Base-by-base conservation (phyloP, 2,888 invertebrate species). In the Macrophya annulata region DNA sequence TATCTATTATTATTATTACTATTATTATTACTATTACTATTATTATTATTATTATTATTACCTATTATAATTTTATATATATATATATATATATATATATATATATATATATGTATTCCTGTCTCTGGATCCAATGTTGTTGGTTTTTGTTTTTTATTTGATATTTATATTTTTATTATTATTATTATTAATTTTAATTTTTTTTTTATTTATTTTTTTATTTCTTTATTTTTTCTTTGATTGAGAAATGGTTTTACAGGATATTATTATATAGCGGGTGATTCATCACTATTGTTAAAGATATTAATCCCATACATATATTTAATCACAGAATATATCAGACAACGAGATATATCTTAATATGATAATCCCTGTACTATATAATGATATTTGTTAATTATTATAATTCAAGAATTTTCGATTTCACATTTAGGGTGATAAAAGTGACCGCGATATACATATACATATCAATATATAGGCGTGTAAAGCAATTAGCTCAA, bases 361-460 rank as follows among this genome's bases (percentile, higher is more conserved):
- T 83, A 48, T 51, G 83, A 83, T 68, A 71, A 83, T 83, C 83
- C 83, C 83, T 83, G 83, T 83, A 83, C 83, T 83, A 45, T 68
- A 62, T 81, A 10, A 81, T 81, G 40, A 81, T 81, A 81, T 77
- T 77, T 12, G 62, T 25, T 48, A 62, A 21, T 74, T 81, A 40
- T 71, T 37, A 71, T 37, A 62, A 10, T 21, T 62, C 12, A 62
- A 62, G 25, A 62, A 62, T n/a, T 25, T 62, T 62, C 62, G 62
- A 25, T 62, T 25, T 21, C 62, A 21, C 9, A 62, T 25, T 62
- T 25, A 62, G 12, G 25, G 12, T 62, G 25, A 62, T 62, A 25
- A 62, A 62, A 62, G 25, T 10, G 21, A 4, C 8, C 25, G 48
- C 21, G 21, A 62, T 62, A 62, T 62, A 12, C 12, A 48, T 62